phyloP scores from a whole-genome alignment of 2,797 vertebrate species.

The Eurystomus glaucurus region DNA sequence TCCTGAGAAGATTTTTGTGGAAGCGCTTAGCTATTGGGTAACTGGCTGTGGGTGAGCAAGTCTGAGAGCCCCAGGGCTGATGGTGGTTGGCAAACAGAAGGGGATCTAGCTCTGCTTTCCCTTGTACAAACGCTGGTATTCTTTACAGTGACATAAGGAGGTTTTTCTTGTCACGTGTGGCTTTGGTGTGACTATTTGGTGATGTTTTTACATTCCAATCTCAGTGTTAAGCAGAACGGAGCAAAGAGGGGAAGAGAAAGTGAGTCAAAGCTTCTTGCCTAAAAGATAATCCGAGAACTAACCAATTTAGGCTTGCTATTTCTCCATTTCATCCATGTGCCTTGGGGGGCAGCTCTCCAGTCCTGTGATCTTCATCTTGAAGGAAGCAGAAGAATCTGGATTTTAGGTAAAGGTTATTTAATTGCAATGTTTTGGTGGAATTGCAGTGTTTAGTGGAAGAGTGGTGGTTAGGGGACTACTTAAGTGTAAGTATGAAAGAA shows the following conservation, averaged over 20 bases:
- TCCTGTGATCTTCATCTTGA: background rate
- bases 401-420: background rate
- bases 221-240: background rate
- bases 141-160: background rate
- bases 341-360: background rate
- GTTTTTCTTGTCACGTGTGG: background rate
- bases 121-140: background rate
- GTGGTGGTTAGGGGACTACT: background rate
- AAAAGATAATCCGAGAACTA: background rate
- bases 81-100: background rate
- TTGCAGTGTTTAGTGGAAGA: background rate
- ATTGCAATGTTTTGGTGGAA: background rate
- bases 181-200: background rate
- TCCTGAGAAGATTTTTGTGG: background rate
- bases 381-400: background rate
- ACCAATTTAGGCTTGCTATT: fast-evolving
- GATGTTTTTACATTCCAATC: background rate
- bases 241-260: background rate
- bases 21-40: fast-evolving
- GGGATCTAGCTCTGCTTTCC: background rate
- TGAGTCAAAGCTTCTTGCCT: background rate
- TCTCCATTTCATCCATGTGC: background rate
- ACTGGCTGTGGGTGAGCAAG: background rate
- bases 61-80: background rate
- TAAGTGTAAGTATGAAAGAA: background rate